Percentiles rank a stretch among this genome's conserved stretches.
Conservation (phyloP, 2,113 vertebrate genomes). For the Poecilia latipinna region DNA sequence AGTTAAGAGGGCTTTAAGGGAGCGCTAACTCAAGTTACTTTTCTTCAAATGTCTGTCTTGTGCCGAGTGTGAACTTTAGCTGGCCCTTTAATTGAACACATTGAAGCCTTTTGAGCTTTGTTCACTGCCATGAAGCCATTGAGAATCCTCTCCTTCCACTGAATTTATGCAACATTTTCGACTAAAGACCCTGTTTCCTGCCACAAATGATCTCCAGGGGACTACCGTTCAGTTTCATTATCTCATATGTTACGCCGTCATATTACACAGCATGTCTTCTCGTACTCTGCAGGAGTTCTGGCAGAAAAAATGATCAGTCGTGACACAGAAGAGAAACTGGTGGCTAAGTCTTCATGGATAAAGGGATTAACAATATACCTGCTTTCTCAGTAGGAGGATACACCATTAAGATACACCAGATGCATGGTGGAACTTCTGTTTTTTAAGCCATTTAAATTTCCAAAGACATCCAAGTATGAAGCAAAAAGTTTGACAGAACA, state of each 20-base stretch:
- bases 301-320: not conserved
- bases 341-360: not conserved
- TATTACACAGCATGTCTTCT: not conserved
- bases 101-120: not conserved
- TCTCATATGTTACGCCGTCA: not conserved
- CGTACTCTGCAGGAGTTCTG: not conserved
- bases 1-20: no score
- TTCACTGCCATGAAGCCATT: not conserved
- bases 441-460: not conserved
- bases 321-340: not conserved
- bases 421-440: not conserved
- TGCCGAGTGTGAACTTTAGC: not conserved
- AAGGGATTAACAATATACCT: not conserved
- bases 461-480: not conserved
- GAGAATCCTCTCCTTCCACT: not conserved
- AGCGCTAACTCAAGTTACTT: no score
- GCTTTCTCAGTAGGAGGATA: not conserved
- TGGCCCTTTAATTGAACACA: not conserved
- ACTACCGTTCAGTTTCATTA: not conserved
- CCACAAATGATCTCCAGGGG: not conserved
- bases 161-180: not conserved
- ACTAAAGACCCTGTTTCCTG: not conserved
- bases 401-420: not conserved
- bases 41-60: not conserved
- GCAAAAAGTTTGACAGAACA: no score